Conservation (phyloP, 2,888 invertebrate genomes). For the Folsomia candida region DNA sequence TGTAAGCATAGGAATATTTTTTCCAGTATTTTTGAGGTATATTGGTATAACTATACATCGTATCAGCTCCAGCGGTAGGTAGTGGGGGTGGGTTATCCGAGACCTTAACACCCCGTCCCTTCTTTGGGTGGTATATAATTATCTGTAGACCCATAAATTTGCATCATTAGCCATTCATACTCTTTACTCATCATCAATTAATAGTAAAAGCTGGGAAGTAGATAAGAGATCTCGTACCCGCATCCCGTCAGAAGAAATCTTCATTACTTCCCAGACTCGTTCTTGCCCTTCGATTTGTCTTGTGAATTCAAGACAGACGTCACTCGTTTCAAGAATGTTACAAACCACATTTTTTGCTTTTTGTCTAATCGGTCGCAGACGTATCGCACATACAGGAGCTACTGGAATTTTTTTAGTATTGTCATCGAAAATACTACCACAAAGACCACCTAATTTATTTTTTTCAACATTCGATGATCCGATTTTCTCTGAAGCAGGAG, state of each 20-base stretch:
- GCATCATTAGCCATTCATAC: neutral
- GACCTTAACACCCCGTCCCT: conserved; percentile 60
- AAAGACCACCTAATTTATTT: neutral
- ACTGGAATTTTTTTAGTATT: neutral
- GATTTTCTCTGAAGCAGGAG: neutral
- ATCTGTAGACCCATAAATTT: conserved; percentile 52
- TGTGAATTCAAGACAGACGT: conserved; percentile 82
- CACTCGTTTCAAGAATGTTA: conserved; percentile 72
- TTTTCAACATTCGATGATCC: neutral
- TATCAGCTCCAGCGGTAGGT: conserved; percentile 65
- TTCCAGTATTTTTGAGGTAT: conserved; percentile 86
- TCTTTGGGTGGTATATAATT: conserved; percentile 56
- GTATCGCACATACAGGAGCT: conserved; percentile 67
- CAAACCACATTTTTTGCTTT: conserved; percentile 81
- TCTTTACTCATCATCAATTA: neutral
- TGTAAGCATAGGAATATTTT: conserved; percentile 82
- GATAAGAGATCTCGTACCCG: conserved; percentile 56
- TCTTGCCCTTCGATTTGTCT: conserved; percentile 67
- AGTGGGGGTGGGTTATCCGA: conserved; percentile 63
- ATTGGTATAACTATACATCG: conserved; percentile 73
- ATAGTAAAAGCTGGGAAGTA: neutral
- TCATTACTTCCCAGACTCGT: conserved; percentile 76
- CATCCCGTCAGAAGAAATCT: conserved; percentile 83
- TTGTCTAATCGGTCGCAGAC: conserved; percentile 78
- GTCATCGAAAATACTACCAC: neutral